phyloP scores from a whole-genome alignment of 2,888 invertebrate genomes.

The Pristionchus japonicus region DNA sequence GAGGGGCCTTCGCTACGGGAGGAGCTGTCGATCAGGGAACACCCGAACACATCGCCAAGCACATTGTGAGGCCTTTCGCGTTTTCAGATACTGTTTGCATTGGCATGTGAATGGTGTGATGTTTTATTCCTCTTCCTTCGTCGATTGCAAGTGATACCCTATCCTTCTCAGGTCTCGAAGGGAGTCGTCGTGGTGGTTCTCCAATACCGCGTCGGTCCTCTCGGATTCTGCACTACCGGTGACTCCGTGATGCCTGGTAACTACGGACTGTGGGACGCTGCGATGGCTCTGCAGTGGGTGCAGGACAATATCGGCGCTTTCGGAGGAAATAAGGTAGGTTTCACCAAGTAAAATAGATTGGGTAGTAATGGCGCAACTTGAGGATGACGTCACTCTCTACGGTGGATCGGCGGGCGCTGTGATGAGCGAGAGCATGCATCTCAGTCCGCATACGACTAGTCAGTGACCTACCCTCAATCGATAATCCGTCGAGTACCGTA shows the following conservation, averaged over 20 bases:
- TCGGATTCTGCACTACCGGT: not conserved
- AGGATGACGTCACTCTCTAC: constrained; percentile 1
- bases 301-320: constrained; percentile 9
- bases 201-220: constrained; percentile 36
- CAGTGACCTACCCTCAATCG: not conserved
- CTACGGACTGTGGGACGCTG: constrained; percentile 1
- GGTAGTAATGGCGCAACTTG: not conserved
- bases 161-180: not conserved
- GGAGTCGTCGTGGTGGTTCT: constrained; percentile 16
- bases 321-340: constrained; percentile 25
- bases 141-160: too few relatives aligned
- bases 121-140: too few relatives aligned
- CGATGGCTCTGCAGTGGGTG: not conserved
- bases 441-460: not conserved
- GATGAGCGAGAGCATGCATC: not conserved
- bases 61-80: too few relatives aligned
- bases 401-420: constrained; percentile 14
- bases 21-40: not conserved
- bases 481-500: not conserved
- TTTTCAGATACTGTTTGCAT: too few relatives aligned
- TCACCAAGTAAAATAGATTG: not conserved
- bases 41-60: not conserved
- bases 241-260: constrained; percentile 28
- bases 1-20: not conserved
- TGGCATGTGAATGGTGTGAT: too few relatives aligned